Base-by-base conservation (phyloP, 2,797 vertebrate species). In the Neosalanx taihuensis region DNA sequence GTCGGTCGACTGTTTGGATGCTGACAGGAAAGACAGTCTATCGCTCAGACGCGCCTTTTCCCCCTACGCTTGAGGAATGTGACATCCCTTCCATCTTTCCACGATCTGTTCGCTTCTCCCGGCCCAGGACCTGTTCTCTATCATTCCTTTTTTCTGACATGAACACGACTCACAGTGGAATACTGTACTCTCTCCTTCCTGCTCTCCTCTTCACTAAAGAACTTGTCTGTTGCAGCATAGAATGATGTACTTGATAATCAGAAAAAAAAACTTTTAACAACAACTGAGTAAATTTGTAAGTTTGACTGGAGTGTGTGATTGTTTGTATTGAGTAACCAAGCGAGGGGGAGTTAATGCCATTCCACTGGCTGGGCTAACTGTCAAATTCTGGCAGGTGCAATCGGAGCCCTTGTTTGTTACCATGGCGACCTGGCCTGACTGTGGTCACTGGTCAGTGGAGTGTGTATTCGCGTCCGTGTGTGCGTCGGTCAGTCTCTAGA, bases 371-470 rank as follows among this genome's bases (percentile, higher is more conserved):
- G 46, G 64, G 29, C 64, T 12, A 46, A 20, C 33, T 20, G 26
- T 31, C 49, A 58, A 29, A 10, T 60, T 31, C 53, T 65, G n/a
- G 57, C 23, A 65, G 56, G 41, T 46, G 41, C 41, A 46, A 46
- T 46, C 41, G 41, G 41, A 46, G 12, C 41, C 41, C 41, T 46
- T 3, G 41, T 46, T 46, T 20, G 46, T 71, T 71, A 63, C 20
- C 35, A 59, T 58, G 67, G 56, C 33, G 31, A 69, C 56, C 33
- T 69, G 57, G n/a, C 49, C 64, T 65, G 62, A 35, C 70, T 51
- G 15, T 18, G 13, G 64, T 29, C 64, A 26, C 64, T 41, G 23
- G 63, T n/a, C 63, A 64, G 63, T 18, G 37, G 7, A 26, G 69
- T 29, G 46, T 15, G 46, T 51, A 29, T 31, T 23, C n/a, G 37